A percentile compares a stretch with the other conserved stretches of the same genome.
phyloP scores from a whole-genome alignment of 1,140 invertebrate species.

The Phthorimaea operculella region DNA sequence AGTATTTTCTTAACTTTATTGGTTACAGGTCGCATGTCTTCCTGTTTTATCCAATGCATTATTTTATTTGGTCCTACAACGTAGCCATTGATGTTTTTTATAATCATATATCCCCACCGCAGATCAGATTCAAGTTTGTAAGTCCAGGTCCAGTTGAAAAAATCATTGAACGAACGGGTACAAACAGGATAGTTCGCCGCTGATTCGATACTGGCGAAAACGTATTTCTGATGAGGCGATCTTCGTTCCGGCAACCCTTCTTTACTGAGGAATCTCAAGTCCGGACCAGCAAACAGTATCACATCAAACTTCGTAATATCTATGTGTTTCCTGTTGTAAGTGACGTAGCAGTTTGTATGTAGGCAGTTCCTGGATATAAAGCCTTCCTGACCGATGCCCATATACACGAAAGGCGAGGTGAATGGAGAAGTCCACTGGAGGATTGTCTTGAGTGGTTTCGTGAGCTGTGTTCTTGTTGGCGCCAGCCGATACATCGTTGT shows the following conservation, averaged over 20 bases:
- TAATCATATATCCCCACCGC: slow-evolving; percentile 63
- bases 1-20: slow-evolving; percentile 26
- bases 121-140: slow-evolving; percentile 75
- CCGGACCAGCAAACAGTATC: slow-evolving; percentile 36
- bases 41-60: slow-evolving; percentile 33
- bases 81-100: slow-evolving; percentile 35
- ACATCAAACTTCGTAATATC: slow-evolving; percentile 33
- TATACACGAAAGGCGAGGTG: slow-evolving; percentile 30
- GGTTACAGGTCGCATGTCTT: slow-evolving; percentile 32
- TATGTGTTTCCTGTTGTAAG: slow-evolving; percentile 24
- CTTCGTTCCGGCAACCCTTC: slow-evolving; percentile 25
- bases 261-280: slow-evolving; percentile 22
- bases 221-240: slow-evolving; percentile 40
- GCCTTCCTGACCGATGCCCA: slow-evolving; percentile 26
- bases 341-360: slow-evolving; percentile 38
- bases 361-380: slow-evolving; percentile 34
- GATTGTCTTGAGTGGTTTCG: slow-evolving; percentile 24
- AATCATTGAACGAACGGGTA: slow-evolving; percentile 30
- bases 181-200: slow-evolving; percentile 38
- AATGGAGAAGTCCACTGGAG: slow-evolving; percentile 30
- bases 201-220: slow-evolving; percentile 53
- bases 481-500: no score
- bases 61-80: slow-evolving; percentile 39
- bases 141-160: slow-evolving; percentile 75
- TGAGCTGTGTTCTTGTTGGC: neutral